phyloP scores from a whole-genome alignment of 2,888 invertebrate species.

The Phania funesta region DNA sequence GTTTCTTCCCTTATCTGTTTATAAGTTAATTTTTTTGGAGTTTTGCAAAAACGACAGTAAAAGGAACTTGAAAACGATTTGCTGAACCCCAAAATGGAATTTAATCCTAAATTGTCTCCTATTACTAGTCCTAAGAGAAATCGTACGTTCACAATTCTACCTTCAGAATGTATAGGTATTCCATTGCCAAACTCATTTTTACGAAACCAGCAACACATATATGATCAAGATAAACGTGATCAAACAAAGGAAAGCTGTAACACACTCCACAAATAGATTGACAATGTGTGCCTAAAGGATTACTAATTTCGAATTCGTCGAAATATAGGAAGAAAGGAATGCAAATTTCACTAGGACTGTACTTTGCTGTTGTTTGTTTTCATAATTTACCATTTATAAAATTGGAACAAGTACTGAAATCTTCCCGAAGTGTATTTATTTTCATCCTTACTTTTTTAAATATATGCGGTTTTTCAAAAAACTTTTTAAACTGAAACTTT shows the following conservation, averaged over 20 bases:
- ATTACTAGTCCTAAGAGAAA: too few relatives aligned
- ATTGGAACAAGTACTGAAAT: neutral
- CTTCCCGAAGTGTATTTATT: neutral
- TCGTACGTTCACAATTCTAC: too few relatives aligned
- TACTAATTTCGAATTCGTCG: neutral
- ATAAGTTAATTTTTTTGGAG: too few relatives aligned
- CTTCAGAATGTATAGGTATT: too few relatives aligned
- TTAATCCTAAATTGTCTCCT: too few relatives aligned
- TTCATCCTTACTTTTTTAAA: neutral
- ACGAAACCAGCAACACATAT: too few relatives aligned
- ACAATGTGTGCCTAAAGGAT: neutral
- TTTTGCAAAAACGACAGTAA: too few relatives aligned
- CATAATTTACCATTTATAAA: neutral
- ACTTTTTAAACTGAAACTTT: constrained; percentile 4
- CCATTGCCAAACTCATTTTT: too few relatives aligned
- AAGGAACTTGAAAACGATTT: too few relatives aligned
- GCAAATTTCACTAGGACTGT: neutral
- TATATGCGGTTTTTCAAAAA: neutral
- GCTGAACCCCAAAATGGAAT: too few relatives aligned
- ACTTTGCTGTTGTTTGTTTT: neutral
- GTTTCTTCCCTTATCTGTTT: too few relatives aligned
- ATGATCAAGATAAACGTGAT: neutral
- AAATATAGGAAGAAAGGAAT: neutral
- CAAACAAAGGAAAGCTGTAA: neutral
- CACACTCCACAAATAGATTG: neutral